Evolutionary conservation across 2,797 vertebrate species (phyloP), one percentile per base, ranked within the genome.

Genomic region (Tiaroga cobitis): DNA sequence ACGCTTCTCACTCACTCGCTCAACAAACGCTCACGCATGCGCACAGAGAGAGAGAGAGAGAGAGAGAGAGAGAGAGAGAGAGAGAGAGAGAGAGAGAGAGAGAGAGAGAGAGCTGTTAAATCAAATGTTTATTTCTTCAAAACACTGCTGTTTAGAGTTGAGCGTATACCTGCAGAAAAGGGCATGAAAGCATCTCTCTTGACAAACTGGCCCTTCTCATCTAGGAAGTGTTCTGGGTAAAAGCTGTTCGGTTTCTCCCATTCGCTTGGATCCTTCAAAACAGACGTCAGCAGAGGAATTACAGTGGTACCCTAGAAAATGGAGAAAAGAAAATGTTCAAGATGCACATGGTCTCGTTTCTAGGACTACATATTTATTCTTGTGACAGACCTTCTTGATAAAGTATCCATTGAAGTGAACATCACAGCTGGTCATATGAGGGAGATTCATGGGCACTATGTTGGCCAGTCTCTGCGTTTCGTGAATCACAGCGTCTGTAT

Each of bases 181-280:
- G 93, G 90, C 79, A 95, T 75, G 85, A 95, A 94, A 54, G 93
- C 93, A 0, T 94, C 92, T 80, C 84, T 92, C 84, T 80, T 93
- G n/a, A 85, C 32, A 32, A 94, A 94, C 41, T 63, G 85, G 1
- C 93, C 93, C 3, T 94, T 86, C 19, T 91, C 56, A 85, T 94
- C 91, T 79, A 95, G 89, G 84, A 95, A 95, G 70, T 94, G 92
- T 67, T 83, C 85, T 19, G 94, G 94, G 74, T 94, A 92, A 80
- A 95, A 95, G 10, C 85, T 88, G 77, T 91, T 26, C 8, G 93
- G 94, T 16, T 18, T 92, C 67, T 93, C 91, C 94, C 94, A 95
- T 80, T 93, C 88, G 1, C 24, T 90, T 72, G 94, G 86, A 86
- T 94, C 94, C 5, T 84, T 83, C 29, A 94, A 87, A 11, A 63